A percentile compares a stretch with the other conserved stretches of the same genome.
Evolutionary conservation across 2,797 vertebrate species (phyloP).

Genomic region (Sebastes glaucus): DNA sequence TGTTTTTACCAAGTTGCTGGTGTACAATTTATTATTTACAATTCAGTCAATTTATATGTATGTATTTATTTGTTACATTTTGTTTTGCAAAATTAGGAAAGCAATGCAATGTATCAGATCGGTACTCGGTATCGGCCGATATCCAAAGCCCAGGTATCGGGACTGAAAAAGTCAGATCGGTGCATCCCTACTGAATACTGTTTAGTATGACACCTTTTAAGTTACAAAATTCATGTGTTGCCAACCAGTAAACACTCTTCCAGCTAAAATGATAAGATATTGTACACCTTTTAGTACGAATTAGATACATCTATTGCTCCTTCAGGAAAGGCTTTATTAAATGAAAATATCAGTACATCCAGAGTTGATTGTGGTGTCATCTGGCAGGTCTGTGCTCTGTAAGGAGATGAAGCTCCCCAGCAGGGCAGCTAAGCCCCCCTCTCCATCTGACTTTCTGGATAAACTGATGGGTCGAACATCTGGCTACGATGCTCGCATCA

Average conservation of each 20-base stretch:
- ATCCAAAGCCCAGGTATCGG: too few species aligned
- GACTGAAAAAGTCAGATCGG: too few species aligned
- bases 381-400: constrained; percentile 83
- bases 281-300: not conserved
- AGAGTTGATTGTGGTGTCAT: constrained; percentile 4
- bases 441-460: constrained; percentile 94
- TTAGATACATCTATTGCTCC: accelerated
- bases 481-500: constrained; percentile 93
- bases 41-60: too few species aligned
- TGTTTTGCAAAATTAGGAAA: too few species aligned
- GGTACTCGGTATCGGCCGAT: too few species aligned
- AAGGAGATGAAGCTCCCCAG: constrained; percentile 86
- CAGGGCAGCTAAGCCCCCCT: constrained; percentile 81
- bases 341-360: not conserved
- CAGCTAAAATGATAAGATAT: not conserved
- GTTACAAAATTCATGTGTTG: not conserved
- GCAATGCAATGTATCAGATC: too few species aligned
- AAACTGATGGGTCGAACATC: constrained; percentile 94
- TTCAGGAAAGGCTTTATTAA: not conserved
- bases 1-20: too few species aligned
- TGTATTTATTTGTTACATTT: too few species aligned
- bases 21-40: too few species aligned
- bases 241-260: not conserved
- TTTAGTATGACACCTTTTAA: not conserved
- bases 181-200: not conserved